phyloP scores from a whole-genome alignment of 2,888 invertebrate genomes.

The Ophion ellenae region DNA sequence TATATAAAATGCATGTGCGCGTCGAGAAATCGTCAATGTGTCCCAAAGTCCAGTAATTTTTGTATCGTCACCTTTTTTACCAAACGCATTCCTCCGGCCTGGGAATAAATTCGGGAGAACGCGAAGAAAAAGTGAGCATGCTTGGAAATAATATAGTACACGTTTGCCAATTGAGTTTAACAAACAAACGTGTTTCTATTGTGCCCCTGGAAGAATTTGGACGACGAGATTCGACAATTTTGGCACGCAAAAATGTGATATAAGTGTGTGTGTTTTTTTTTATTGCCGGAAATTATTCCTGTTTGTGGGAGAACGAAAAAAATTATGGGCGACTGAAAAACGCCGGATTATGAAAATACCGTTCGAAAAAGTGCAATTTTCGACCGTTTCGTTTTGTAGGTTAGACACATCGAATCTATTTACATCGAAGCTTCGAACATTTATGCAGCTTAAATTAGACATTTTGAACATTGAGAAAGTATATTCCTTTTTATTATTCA shows the following conservation, averaged over 20 bases:
- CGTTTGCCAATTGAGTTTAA: no score
- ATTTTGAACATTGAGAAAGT: no score
- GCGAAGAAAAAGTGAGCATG: not conserved
- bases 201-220: not conserved
- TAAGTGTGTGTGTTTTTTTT: not conserved
- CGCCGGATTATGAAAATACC: no score
- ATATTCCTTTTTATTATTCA: no score
- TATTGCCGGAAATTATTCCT: not conserved
- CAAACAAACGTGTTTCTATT: not conserved
- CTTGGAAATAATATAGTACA: no score
- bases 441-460: no score
- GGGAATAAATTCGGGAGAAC: not conserved
- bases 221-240: not conserved
- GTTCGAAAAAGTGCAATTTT: not conserved
- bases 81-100: not conserved
- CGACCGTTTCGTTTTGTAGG: not conserved
- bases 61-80: not conserved
- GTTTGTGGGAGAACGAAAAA: not conserved
- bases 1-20: not conserved
- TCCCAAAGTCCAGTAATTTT: not conserved
- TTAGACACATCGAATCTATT: not conserved
- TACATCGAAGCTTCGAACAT: no score
- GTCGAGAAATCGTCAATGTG: not conserved
- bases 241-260: not conserved
- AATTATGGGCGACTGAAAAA: not conserved